Conservation (phyloP, 2,888 invertebrate genomes). For the Lithosia quadra region DNA sequence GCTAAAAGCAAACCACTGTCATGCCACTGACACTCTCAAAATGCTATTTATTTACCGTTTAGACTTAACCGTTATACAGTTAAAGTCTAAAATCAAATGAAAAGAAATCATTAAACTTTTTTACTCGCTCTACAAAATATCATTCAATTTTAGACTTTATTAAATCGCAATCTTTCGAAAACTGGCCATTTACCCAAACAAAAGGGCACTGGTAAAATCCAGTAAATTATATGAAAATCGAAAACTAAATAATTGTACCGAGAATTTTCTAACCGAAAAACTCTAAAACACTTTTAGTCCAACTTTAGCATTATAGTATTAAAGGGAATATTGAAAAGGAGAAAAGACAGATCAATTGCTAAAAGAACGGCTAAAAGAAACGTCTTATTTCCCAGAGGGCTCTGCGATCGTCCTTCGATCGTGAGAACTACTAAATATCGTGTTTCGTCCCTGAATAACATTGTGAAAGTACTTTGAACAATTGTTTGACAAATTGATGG, state of each 20-base stretch:
- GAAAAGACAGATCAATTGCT: constrained; percentile 39
- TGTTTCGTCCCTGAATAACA: constrained; percentile 22
- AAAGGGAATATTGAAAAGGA: constrained; percentile 4
- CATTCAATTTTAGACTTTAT: too few relatives aligned
- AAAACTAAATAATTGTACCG: background rate
- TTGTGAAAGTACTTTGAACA: constrained; percentile 34
- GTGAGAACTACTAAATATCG: constrained; percentile 35
- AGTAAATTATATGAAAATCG: background rate
- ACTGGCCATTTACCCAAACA: too few relatives aligned
- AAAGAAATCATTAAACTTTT: too few relatives aligned
- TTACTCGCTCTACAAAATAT: too few relatives aligned
- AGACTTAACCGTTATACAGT: too few relatives aligned
- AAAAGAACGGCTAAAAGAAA: constrained; percentile 22
- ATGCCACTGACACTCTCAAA: too few relatives aligned
- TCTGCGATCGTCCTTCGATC: constrained; percentile 26
- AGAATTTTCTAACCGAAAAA: background rate
- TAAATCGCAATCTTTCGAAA: too few relatives aligned
- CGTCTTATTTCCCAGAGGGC: constrained; percentile 43
- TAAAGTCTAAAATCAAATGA: too few relatives aligned
- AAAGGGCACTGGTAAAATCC: too few relatives aligned
- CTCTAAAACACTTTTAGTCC: background rate
- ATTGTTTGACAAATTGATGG: constrained; percentile 21
- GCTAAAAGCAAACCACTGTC: too few relatives aligned
- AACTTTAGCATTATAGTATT: background rate
- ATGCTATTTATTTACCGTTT: too few relatives aligned